Conservation (phyloP, 1,140 invertebrate species). For the Caenorhabditis elegans region DNA sequence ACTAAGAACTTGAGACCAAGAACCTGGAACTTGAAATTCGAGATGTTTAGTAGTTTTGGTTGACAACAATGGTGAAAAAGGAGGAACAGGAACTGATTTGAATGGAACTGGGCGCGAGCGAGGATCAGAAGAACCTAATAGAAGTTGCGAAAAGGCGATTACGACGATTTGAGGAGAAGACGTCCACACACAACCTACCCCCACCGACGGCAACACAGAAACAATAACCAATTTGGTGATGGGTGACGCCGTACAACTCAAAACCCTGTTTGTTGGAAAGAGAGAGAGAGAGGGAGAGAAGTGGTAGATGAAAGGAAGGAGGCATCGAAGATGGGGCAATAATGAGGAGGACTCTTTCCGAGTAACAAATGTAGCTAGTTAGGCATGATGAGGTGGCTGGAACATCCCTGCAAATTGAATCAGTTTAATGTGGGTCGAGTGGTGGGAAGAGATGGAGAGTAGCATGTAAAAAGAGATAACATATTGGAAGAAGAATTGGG, state of each 20-base stretch:
- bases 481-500: neutral
- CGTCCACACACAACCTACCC: neutral
- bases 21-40: too few species aligned
- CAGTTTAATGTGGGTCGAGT: slow-evolving; percentile 30
- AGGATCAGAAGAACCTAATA: slow-evolving; percentile 9
- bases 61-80: neutral
- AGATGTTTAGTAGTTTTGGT: too few species aligned
- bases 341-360: slow-evolving; percentile 1
- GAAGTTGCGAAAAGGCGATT: slow-evolving; percentile 25
- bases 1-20: too few species aligned
- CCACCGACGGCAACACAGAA: neutral
- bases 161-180: neutral
- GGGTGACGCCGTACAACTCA: slow-evolving; percentile 27
- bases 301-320: neutral
- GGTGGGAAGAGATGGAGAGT: neutral
- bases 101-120: neutral
- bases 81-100: neutral
- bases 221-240: slow-evolving; percentile 34
- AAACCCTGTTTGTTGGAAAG: slow-evolving; percentile 5
- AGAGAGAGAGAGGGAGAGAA: neutral
- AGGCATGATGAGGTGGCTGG: slow-evolving; percentile 12
- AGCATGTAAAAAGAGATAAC: neutral
- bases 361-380: slow-evolving; percentile 26
- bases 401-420: neutral
- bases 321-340: neutral